A percentile compares a stretch with the other conserved stretches of the same genome.
phyloP scores from a whole-genome alignment of 2,113 vertebrate genomes.

The Neotragus pygmaeus region DNA sequence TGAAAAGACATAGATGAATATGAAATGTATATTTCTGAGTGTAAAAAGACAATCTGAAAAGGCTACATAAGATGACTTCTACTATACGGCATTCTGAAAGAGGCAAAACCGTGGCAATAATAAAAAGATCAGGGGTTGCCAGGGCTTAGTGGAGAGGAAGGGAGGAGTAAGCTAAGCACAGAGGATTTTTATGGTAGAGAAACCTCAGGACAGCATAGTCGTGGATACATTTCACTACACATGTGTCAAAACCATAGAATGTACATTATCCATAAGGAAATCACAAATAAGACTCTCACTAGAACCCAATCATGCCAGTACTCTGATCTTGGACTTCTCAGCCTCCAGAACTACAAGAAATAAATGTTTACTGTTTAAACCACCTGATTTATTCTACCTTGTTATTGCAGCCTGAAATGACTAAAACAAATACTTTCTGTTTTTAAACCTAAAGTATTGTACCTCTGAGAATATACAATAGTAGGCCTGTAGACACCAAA shows the following conservation, averaged over 20 bases:
- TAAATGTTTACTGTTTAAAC: neutral
- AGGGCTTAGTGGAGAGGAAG: neutral
- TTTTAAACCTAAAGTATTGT: neutral
- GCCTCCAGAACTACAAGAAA: neutral
- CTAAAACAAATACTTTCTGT: neutral
- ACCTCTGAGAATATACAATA: neutral
- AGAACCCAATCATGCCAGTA: neutral
- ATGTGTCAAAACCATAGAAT: neutral
- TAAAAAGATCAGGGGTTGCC: neutral
- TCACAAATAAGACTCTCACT: neutral
- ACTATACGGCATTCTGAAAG: neutral
- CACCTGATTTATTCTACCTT: neutral
- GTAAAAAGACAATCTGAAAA: neutral
- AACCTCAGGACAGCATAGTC: neutral
- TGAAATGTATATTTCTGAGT: neutral
- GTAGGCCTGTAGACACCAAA: neutral
- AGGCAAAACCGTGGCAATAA: neutral
- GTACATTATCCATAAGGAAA: neutral
- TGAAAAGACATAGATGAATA: neutral
- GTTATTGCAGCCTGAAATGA: neutral
- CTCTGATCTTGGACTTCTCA: neutral
- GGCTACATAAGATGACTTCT: neutral
- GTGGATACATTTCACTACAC: neutral
- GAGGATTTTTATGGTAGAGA: neutral
- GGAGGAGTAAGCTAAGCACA: neutral